These are phyloP conservation scores for Sthenelais limicola DNA, from an alignment of 2,888 invertebrate genomes.

Conservation along the genomic window DNA sequence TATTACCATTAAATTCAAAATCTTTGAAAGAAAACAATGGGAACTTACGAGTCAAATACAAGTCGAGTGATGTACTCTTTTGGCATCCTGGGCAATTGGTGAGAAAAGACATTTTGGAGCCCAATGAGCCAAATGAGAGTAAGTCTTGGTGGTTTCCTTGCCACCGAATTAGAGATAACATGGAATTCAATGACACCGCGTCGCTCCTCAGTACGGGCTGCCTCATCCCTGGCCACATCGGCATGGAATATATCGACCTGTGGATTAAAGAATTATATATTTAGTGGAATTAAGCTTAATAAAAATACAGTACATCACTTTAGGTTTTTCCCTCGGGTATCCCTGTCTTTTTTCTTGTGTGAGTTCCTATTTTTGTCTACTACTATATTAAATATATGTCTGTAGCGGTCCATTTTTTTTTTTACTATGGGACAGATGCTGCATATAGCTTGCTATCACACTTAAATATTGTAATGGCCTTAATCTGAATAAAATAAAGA, in stretches of 20 bases:
- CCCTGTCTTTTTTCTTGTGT: not conserved
- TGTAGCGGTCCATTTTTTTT: no score
- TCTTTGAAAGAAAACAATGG: no score
- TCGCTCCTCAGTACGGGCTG: conserved; percentile 90
- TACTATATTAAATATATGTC: no score
- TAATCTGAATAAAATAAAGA: no score
- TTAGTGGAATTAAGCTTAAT: not conserved
- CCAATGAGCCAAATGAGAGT: conserved; percentile 95
- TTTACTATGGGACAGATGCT: no score
- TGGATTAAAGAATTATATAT: not conserved
- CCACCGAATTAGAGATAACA: conserved; percentile 93
- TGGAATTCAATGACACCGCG: conserved; percentile 93
- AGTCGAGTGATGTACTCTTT: conserved; percentile 96
- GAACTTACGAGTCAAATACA: conserved; percentile 82
- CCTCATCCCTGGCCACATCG: conserved; percentile 87
- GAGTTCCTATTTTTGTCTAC: not conserved
- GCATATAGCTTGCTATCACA: no score
- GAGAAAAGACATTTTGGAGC: conserved; percentile 94
- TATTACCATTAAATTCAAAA: no score
- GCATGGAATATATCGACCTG: conserved; percentile 47
- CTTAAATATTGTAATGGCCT: no score
- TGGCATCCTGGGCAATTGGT: conserved; percentile 97
- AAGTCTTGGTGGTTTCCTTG: conserved; percentile 82
- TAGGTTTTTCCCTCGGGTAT: not conserved
- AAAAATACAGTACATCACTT: not conserved